Evolutionary conservation across 2,888 invertebrate genomes (phyloP).

Genomic region (Diachrysia chrysitis): DNA sequence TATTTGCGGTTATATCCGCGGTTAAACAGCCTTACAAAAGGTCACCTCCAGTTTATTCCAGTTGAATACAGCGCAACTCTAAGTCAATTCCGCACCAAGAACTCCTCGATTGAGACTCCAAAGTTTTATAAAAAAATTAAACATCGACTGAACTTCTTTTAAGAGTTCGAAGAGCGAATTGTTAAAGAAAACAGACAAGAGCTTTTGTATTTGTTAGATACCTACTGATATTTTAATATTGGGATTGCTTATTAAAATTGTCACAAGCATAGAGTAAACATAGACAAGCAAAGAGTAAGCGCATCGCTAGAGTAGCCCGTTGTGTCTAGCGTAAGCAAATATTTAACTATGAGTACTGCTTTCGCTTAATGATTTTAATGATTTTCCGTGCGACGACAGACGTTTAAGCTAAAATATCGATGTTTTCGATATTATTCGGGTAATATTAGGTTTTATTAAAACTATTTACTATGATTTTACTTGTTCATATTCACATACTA

Average conservation of each 20-base stretch:
- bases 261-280: neutral
- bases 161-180: constrained; percentile 30
- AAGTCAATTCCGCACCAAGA: constrained; percentile 37
- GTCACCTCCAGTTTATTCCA: constrained; percentile 48
- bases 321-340: too few species aligned
- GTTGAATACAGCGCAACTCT: constrained; percentile 38
- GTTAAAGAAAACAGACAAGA: constrained; percentile 46
- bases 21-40: constrained; percentile 25
- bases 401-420: too few species aligned
- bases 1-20: constrained; percentile 18
- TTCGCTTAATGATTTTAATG: too few species aligned
- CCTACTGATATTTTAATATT: constrained; percentile 38
- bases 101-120: constrained; percentile 34
- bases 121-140: constrained; percentile 51
- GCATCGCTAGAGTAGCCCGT: too few species aligned
- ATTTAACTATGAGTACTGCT: too few species aligned
- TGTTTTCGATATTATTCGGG: too few species aligned
- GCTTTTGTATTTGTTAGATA: constrained; percentile 45
- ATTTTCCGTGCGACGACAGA: too few species aligned
- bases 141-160: constrained; percentile 45
- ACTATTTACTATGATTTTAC: too few species aligned
- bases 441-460: too few species aligned
- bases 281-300: too few species aligned
- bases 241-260: constrained; percentile 10
- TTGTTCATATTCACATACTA: too few species aligned